A percentile compares a stretch with the other conserved stretches of the same genome.
phyloP scores from a whole-genome alignment of 2,113 vertebrate species.

The Caracal caracal region DNA sequence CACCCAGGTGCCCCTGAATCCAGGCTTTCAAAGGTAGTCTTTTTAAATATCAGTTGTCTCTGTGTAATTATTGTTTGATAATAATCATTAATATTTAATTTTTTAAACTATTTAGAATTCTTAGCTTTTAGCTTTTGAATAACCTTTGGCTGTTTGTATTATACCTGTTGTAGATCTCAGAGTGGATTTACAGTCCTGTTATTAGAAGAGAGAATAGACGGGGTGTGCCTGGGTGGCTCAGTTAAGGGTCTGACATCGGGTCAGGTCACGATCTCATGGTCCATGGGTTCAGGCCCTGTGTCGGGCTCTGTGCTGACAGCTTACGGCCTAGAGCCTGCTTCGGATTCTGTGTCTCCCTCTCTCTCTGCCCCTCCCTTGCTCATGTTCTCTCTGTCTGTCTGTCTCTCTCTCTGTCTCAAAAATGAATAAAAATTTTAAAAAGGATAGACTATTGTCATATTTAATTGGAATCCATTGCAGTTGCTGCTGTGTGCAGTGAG shows the following conservation, averaged over 20 bases:
- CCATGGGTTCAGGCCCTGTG: too few species aligned
- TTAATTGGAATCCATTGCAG: not conserved
- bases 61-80: not conserved
- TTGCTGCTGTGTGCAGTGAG: not conserved
- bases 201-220: not conserved
- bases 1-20: not conserved
- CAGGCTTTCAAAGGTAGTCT: conserved; percentile 43
- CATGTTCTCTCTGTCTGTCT: too few species aligned
- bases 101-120: not conserved
- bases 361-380: too few species aligned
- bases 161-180: not conserved
- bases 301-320: too few species aligned
- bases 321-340: too few species aligned
- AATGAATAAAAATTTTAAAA: too few species aligned
- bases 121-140: not conserved
- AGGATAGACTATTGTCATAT: not conserved
- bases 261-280: too few species aligned
- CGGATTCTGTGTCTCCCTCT: too few species aligned
- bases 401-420: too few species aligned
- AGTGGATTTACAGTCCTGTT: not conserved
- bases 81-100: not conserved
- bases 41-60: not conserved
- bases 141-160: not conserved
- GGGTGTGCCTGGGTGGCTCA: too few species aligned
- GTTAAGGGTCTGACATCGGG: too few species aligned